A percentile compares a stretch with the other conserved stretches of the same genome.
These are phyloP conservation scores for Cheilosia vernalis DNA, from an alignment of 2,888 invertebrate species.

Conservation along the genomic window DNA sequence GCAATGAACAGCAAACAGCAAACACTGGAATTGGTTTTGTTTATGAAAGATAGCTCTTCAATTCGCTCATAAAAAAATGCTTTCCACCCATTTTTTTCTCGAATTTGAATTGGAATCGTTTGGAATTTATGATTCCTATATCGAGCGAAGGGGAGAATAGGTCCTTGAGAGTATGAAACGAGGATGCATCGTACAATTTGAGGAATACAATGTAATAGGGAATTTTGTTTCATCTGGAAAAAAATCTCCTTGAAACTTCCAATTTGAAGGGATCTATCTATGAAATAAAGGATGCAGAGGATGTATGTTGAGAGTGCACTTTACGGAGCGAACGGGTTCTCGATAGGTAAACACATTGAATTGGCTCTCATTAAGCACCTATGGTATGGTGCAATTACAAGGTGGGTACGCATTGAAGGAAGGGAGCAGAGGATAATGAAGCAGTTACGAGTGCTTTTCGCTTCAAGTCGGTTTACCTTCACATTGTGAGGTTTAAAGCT, in stretches of 20 bases:
- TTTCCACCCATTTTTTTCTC: not conserved
- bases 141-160: constrained; percentile 21
- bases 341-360: not conserved
- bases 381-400: not conserved
- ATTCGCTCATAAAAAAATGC: constrained; percentile 57
- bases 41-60: constrained; percentile 66
- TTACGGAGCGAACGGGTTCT: not conserved
- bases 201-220: constrained; percentile 11
- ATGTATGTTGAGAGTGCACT: not conserved
- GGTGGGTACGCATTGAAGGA: not conserved
- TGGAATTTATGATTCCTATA: constrained; percentile 65
- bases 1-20: constrained; percentile 51
- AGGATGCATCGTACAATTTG: constrained; percentile 9
- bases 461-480: too few relatives aligned
- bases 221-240: constrained; percentile 12
- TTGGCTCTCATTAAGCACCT: not conserved
- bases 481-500: too few relatives aligned
- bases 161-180: not conserved
- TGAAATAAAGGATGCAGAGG: not conserved
- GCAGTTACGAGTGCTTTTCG: too few relatives aligned
- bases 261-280: not conserved
- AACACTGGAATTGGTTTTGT: constrained; percentile 52
- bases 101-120: constrained; percentile 55
- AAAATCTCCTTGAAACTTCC: not conserved
- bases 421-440: too few relatives aligned